A percentile compares a stretch with the other conserved stretches of the same genome.
Conservation (phyloP, 2,113 vertebrate genomes). For the Solenodon paradoxus region DNA sequence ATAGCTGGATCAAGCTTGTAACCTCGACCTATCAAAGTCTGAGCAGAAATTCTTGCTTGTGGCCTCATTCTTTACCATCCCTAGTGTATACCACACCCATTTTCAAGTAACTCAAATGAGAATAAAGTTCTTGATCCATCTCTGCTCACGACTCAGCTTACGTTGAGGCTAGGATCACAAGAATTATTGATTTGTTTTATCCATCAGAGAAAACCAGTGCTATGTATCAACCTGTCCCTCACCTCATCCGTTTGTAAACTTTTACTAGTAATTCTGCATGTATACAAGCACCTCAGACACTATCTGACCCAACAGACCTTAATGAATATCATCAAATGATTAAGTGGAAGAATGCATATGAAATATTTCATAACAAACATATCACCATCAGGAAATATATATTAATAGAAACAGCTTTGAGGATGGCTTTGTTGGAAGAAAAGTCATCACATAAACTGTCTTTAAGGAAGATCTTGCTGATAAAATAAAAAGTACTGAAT, state of each 20-base stretch:
- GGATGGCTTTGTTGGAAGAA: background rate
- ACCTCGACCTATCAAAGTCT: no score
- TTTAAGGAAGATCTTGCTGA: background rate
- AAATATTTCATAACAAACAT: background rate
- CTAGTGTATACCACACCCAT: no score
- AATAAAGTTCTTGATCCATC: no score
- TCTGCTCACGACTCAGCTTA: no score
- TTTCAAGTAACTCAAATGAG: no score
- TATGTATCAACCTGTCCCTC: rapidly evolving
- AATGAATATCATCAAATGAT: background rate
- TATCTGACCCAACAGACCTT: background rate
- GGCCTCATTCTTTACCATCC: no score
- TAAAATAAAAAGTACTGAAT: background rate
- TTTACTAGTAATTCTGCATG: background rate
- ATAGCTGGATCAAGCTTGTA: no score
- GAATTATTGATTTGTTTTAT: no score
- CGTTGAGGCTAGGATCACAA: no score
- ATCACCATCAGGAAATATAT: background rate
- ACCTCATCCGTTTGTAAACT: background rate
- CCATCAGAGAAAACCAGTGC: background rate
- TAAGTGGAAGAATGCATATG: background rate
- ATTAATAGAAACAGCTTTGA: background rate
- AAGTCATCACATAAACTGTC: background rate
- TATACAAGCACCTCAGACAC: background rate
- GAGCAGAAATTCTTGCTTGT: no score